Evolutionary conservation across 2,888 invertebrate species (phyloP).

Genomic region (Balanococcus diminutus): DNA sequence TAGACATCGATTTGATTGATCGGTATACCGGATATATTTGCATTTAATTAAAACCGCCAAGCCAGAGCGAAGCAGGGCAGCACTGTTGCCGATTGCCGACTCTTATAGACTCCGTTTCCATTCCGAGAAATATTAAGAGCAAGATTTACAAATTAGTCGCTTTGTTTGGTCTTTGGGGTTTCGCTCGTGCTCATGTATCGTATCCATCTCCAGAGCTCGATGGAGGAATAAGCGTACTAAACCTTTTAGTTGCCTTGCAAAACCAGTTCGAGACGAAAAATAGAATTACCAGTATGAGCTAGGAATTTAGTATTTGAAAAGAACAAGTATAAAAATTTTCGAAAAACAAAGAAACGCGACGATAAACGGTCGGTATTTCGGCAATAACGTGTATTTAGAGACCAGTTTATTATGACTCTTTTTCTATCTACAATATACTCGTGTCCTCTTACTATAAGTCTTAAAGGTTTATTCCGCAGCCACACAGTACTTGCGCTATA

Average conservation of each 20-base stretch:
- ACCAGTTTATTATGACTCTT: conserved; percentile 17
- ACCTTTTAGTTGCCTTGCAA: conserved; percentile 28
- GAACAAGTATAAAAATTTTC: conserved; percentile 39
- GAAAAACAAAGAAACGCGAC: conserved; percentile 23
- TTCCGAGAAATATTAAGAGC: conserved; percentile 20
- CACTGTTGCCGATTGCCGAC: too few species aligned
- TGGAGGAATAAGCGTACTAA: neutral
- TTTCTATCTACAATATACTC: neutral
- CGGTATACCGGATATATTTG: neutral
- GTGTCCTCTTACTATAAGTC: neutral
- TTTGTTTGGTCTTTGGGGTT: neutral
- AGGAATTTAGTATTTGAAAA: conserved; percentile 18
- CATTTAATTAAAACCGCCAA: neutral
- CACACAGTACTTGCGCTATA: too few species aligned
- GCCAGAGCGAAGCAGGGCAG: too few species aligned
- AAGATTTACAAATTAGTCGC: conserved; percentile 23
- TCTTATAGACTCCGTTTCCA: neutral
- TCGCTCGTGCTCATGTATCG: neutral
- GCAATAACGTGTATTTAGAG: neutral
- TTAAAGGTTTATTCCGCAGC: too few species aligned
- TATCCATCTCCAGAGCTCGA: neutral
- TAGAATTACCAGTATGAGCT: conserved; percentile 11
- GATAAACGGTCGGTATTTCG: neutral
- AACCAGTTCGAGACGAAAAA: conserved; percentile 42
- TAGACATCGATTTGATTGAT: conserved; percentile 22